These are phyloP conservation scores for Notothenia coriiceps DNA, from an alignment of 2,113 vertebrate genomes.

Conservation along the genomic window DNA sequence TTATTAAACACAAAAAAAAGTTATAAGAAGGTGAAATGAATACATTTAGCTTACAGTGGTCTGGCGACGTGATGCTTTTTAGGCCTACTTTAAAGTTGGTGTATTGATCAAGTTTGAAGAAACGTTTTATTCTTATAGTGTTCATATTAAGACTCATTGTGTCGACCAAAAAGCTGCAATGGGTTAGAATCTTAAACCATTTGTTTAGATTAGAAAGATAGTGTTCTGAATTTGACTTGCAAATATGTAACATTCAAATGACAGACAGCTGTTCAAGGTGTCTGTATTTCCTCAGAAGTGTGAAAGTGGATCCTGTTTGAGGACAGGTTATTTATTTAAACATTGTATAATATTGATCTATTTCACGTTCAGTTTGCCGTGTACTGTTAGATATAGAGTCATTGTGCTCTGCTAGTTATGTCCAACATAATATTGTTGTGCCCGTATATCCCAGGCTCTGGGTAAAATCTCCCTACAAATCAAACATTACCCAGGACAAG, in stretches of 20 bases:
- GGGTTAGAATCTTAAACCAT: no score
- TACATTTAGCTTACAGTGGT: no score
- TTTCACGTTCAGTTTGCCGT: background rate
- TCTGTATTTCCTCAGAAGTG: background rate
- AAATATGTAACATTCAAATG: slow-evolving; percentile 39
- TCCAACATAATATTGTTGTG: background rate
- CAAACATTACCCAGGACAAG: background rate
- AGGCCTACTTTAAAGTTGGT: no score
- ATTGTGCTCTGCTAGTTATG: no score
- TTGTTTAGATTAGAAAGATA: background rate
- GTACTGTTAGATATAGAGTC: background rate
- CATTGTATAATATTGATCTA: background rate
- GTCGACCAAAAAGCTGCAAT: no score
- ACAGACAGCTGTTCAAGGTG: background rate
- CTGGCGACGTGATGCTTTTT: no score
- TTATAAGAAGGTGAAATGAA: no score
- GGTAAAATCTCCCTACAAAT: background rate
- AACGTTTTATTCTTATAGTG: background rate
- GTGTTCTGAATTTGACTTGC: slow-evolving; percentile 46
- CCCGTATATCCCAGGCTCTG: background rate
- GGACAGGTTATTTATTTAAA: background rate
- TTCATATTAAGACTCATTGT: no score
- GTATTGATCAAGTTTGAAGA: no score
- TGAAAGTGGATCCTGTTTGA: background rate
- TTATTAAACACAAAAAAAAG: no score